Evolutionary conservation across 2,888 invertebrate species (phyloP), one percentile per base, ranked within the genome.

Genomic region (Synergus laeviventris): DNA sequence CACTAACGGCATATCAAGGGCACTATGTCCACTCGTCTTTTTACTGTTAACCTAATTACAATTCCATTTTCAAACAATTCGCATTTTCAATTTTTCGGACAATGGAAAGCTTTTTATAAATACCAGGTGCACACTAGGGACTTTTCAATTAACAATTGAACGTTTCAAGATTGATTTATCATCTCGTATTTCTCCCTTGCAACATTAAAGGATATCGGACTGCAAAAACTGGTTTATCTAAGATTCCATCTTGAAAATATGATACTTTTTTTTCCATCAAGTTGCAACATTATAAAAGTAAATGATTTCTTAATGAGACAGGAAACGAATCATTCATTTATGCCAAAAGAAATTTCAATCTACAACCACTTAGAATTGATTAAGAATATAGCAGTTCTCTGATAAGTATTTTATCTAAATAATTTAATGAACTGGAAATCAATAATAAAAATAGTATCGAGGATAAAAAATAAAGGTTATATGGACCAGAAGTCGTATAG

Each of bases 1-100:
- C 66, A 31, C 66, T 66, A 70, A 70, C 70, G 70, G 70, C 70
- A 70, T 70, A 70, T 70, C 70, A 70, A 70, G 70, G 70, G 70
- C 70, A 70, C 45, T 31, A 42, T 70, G 49, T 70, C 45, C 70
- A 70, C 49, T 70, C 49, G 31, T 31, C 49, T 45, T 70, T 70
- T 49, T 70, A 70, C 49, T 70, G 70, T 70, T 70, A 70, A 70
- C 70, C 70, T 31, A 49, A 70, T 70, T 70, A 36, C 31, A 4
- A 66, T 11, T 31, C 16, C 16, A 39, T 49, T 49, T 39, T 14
- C 42, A 64, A 14, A 39, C 11, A 11, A 61, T 1, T n/a, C 36
- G 21, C 1, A 45, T 45, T 11, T 45, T 14, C 12, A 0, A 45
- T 45, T 16, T 16, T 45, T 45, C 4, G 12, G 12, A 16, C 36